Percentiles rank a stretch among this genome's conserved stretches.
These are phyloP conservation scores for Nymphalis urticae DNA, from an alignment of 2,888 invertebrate species.

Conservation along the genomic window DNA sequence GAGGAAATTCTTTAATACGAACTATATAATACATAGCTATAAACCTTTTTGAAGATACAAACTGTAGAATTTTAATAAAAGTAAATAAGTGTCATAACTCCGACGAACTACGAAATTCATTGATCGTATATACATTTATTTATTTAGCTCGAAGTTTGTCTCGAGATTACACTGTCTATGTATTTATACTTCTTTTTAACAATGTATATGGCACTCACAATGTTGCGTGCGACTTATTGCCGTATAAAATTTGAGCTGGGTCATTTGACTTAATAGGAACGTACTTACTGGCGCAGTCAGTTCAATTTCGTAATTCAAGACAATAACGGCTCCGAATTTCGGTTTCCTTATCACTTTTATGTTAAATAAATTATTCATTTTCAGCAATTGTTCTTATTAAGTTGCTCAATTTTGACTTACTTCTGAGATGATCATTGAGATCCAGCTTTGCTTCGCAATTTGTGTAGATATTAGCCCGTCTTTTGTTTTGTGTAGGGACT, in stretches of 20 bases:
- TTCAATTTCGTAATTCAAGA: slow-evolving; percentile 51
- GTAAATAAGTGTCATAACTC: too few relatives aligned
- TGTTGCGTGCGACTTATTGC: slow-evolving; percentile 48
- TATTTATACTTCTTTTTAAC: not conserved
- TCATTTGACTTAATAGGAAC: slow-evolving; percentile 63
- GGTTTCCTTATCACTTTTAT: slow-evolving; percentile 34
- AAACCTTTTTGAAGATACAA: not conserved
- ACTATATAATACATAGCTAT: too few relatives aligned
- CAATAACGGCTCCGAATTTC: slow-evolving; percentile 37
- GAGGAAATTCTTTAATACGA: too few relatives aligned
- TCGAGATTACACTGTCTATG: slow-evolving; percentile 3
- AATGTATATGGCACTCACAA: slow-evolving; percentile 24
- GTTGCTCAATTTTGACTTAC: slow-evolving; percentile 35
- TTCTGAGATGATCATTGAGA: slow-evolving; percentile 34
- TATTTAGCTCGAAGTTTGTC: not conserved
- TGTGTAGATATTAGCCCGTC: slow-evolving; percentile 30
- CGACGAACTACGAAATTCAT: slow-evolving; percentile 3
- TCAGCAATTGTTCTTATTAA: slow-evolving; percentile 34
- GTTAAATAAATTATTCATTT: slow-evolving; percentile 40
- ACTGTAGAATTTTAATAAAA: too few relatives aligned
- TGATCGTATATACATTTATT: slow-evolving; percentile 5
- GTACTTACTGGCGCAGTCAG: slow-evolving; percentile 25
- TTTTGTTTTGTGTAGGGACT: slow-evolving; percentile 31
- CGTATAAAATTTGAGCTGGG: slow-evolving; percentile 63
- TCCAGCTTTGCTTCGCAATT: slow-evolving; percentile 35